Percentiles rank a stretch among this genome's conserved stretches.
These are phyloP conservation scores for Macropodus opercularis DNA, from an alignment of 2,797 vertebrate genomes.

Conservation along the genomic window DNA sequence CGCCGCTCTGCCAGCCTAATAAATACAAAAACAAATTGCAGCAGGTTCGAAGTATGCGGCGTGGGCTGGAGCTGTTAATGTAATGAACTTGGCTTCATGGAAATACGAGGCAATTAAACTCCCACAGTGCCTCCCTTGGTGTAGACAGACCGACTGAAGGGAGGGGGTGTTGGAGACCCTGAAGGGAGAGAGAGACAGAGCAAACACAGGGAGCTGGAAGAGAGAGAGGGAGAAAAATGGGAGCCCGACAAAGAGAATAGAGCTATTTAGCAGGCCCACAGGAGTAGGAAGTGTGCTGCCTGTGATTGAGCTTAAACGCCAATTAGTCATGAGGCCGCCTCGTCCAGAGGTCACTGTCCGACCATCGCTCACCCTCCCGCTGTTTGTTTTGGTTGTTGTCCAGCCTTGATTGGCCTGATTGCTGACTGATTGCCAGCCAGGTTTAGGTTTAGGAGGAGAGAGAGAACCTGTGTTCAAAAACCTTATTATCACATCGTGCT, in stretches of 20 bases:
- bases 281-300: constrained; percentile 76
- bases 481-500: constrained; percentile 1
- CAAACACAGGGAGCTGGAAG: constrained; percentile 20
- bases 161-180: constrained; percentile 36
- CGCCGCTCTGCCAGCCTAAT: constrained; percentile 67
- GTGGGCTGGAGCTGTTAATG: constrained; percentile 79
- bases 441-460: constrained; percentile 41
- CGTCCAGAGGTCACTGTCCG: constrained; percentile 56
- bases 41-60: constrained; percentile 81
- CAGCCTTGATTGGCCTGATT: constrained; percentile 70
- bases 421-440: constrained; percentile 61
- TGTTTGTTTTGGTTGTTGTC: constrained; percentile 76
- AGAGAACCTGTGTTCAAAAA: constrained; percentile 1
- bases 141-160: constrained; percentile 60
- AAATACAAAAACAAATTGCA: constrained; percentile 83
- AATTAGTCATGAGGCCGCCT: constrained; percentile 72
- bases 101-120: constrained; percentile 85
- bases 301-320: constrained; percentile 73
- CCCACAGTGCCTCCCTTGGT: constrained; percentile 76
- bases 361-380: constrained; percentile 67
- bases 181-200: constrained; percentile 30
- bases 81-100: constrained; percentile 81
- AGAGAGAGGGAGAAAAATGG: constrained; percentile 9
- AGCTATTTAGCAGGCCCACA: constrained; percentile 73
- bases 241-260: constrained; percentile 67